Conservation (phyloP, 2,888 invertebrate genomes). For the Drosophila pseudotakahashii region DNA sequence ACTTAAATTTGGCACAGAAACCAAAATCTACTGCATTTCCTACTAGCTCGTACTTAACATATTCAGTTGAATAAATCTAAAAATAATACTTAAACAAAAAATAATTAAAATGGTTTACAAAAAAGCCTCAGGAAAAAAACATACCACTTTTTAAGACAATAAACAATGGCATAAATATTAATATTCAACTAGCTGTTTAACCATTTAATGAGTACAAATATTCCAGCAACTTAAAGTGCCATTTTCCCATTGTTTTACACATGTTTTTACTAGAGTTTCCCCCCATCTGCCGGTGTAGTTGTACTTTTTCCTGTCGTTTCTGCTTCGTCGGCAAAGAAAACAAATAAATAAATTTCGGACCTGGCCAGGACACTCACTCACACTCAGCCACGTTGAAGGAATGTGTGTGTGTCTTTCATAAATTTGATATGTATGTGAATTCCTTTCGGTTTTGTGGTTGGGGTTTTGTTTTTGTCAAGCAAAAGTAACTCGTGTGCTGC, state of each 20-base stretch:
- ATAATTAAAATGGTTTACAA: too few relatives aligned
- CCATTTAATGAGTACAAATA: neutral
- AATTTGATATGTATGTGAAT: conserved; percentile 39
- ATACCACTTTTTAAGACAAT: too few relatives aligned
- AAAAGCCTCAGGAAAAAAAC: too few relatives aligned
- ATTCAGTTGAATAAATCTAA: too few relatives aligned
- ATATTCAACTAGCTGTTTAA: neutral
- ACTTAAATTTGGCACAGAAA: conserved; percentile 2
- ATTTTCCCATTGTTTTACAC: conserved; percentile 1
- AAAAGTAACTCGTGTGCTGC: conserved; percentile 8
- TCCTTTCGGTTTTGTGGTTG: conserved; percentile 23
- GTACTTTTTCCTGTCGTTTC: conserved; percentile 24
- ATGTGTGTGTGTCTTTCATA: conserved; percentile 22
- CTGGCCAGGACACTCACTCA: conserved; percentile 9
- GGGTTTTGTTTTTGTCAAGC: conserved; percentile 30
- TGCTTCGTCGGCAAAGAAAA: conserved; percentile 33
- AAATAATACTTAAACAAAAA: too few relatives aligned
- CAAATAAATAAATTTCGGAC: conserved; percentile 38
- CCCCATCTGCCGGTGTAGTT: neutral
- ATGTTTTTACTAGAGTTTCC: conserved; percentile 24
- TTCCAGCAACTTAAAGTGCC: conserved; percentile 21
- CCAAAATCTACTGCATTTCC: too few relatives aligned
- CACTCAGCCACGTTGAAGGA: neutral
- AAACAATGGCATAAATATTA: neutral
- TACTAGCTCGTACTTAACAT: too few relatives aligned